A percentile compares a stretch with the other conserved stretches of the same genome.
Conservation (phyloP, 2,113 vertebrate species). For the Chaenogobius annularis region DNA sequence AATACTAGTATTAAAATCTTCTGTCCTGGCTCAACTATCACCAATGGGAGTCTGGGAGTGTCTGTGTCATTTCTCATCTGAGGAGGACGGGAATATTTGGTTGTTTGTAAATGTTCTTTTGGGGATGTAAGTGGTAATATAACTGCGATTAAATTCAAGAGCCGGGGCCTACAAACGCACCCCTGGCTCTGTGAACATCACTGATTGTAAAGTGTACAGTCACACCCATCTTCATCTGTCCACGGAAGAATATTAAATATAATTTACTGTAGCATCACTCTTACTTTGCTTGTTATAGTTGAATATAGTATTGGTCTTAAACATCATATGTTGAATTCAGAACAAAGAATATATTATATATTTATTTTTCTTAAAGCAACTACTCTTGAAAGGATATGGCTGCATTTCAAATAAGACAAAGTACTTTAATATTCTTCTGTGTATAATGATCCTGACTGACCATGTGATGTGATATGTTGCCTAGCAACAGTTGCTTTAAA, state of each 20-base stretch:
- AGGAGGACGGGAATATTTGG: conserved; percentile 50
- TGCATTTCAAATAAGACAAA: too few relatives aligned
- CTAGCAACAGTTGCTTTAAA: conserved; percentile 50
- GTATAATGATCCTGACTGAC: conserved; percentile 13
- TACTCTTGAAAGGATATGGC: background rate
- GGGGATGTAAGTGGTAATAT: conserved; percentile 32
- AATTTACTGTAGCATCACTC: background rate
- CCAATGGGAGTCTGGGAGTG: conserved; percentile 24
- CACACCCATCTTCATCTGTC: conserved; percentile 43
- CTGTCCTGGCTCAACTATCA: conserved; percentile 36
- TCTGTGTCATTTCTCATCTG: conserved; percentile 57
- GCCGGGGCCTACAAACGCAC: conserved; percentile 38
- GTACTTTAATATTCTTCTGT: background rate
- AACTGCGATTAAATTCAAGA: conserved; percentile 43
- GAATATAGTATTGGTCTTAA: conserved; percentile 45
- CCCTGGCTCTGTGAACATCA: conserved; percentile 42
- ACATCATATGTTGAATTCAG: conserved; percentile 1
- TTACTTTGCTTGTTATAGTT: conserved; percentile 27
- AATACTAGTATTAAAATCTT: conserved; percentile 28
- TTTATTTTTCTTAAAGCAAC: too few relatives aligned
- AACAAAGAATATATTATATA: too few relatives aligned
- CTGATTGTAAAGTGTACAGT: conserved; percentile 29
- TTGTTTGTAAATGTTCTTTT: conserved; percentile 48
- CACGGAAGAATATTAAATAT: conserved; percentile 33
- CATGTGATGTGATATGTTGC: conserved; percentile 48